Base-by-base conservation (phyloP, 2,888 invertebrate species). In the Prosopocoilus inquinatus region DNA sequence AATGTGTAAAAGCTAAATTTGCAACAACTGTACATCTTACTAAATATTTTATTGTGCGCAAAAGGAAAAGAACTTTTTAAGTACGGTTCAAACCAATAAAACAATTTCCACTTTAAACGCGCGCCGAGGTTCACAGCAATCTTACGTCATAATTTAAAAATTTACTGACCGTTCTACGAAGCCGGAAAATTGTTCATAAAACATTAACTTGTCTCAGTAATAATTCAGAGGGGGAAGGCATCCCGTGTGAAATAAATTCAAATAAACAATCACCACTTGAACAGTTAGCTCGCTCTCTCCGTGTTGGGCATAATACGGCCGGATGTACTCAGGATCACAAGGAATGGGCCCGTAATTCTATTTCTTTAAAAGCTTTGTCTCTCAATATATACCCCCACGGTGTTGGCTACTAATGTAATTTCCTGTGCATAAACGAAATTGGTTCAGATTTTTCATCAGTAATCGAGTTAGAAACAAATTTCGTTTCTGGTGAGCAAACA, bases 171-270 rank as follows among this genome's bases (percentile, higher is more conserved):
- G 43, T 51, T 58, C 38, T 54, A 41, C 51, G 58, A 54, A 47
- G 43, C 47, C 47, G 43, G 54, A 58, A 58, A 58, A 50, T 58
- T 54, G 58, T 54, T 54, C 54, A 47, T 58, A 54, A 58, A 58
- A 58, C 47, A 58, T 58, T 58, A 49, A 54, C 20, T 49, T 44
- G 35, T 49, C 47, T 36, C 35, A 36, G 54, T 48, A 50, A 51
- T 58, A 54, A 54, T 54, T 58, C 58, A 58, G 50, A 36, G 41
- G 36, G 44, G 47, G 45, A 34, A 15, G 38, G 54, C 38, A 34
- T 20, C 44, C 48, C 16, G 54, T 20, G 49, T 11, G 46, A 57
- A 43, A 47, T 54, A 58, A 58, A 58, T 58, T 51, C 51, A 43
- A 49, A 47, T 47, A 50, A 58, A 54, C 54, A 58, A 47, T 54